Percentiles rank a stretch among this genome's conserved stretches.
Evolutionary conservation across 2,113 vertebrate genomes (phyloP).

Genomic region (Trogon surrucura): DNA sequence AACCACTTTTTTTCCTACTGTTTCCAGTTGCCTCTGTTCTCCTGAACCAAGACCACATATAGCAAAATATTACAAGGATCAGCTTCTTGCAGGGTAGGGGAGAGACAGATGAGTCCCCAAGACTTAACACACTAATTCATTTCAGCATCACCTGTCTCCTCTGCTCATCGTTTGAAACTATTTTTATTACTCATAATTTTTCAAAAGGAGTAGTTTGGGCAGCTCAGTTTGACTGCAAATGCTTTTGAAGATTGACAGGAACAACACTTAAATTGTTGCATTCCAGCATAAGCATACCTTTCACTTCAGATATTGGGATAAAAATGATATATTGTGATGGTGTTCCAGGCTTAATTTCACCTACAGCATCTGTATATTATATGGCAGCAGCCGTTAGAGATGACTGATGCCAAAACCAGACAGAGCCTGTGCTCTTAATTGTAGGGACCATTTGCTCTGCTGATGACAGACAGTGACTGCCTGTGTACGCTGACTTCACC

Average conservation of each 20-base stretch:
- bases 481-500: background rate
- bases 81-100: background rate
- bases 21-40: background rate
- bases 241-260: constrained; percentile 40
- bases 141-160: background rate
- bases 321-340: background rate
- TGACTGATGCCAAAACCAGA: constrained; percentile 45
- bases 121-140: background rate
- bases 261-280: constrained; percentile 12
- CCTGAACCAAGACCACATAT: background rate
- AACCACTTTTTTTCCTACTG: background rate
- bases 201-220: background rate
- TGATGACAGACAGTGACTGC: constrained; percentile 31
- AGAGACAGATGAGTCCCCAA: background rate
- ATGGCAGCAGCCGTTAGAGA: background rate
- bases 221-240: background rate
- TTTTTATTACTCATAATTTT: constrained; percentile 7
- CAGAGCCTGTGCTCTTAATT: constrained; percentile 27
- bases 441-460: constrained; percentile 15
- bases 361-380: background rate
- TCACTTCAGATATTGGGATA: background rate
- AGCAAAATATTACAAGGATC: background rate
- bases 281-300: constrained; percentile 24
- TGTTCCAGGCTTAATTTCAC: constrained; percentile 10
- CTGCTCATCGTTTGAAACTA: background rate